A percentile compares a stretch with the other conserved stretches of the same genome.
Evolutionary conservation across 2,888 invertebrate species (phyloP).

Genomic region (Chrysodeixis includens): DNA sequence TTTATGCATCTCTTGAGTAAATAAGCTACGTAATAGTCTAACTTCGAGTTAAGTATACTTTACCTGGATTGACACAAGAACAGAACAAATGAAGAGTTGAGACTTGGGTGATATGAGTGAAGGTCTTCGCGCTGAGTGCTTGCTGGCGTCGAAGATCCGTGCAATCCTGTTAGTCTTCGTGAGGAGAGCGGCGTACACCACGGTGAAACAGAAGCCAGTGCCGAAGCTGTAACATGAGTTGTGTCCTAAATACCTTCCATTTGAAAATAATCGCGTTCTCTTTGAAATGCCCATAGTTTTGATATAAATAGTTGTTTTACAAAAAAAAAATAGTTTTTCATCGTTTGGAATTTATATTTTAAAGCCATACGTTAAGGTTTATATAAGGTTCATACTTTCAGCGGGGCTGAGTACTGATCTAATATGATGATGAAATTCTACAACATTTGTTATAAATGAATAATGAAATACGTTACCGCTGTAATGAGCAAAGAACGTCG

Average conservation of each 20-base stretch:
- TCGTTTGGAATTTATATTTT: no score
- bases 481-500: constrained; percentile 95
- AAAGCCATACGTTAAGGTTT: no score
- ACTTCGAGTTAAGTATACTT: neutral
- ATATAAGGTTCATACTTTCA: no score
- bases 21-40: neutral
- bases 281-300: no score
- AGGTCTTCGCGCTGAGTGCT: constrained; percentile 97
- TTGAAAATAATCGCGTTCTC: neutral
- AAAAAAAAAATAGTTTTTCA: no score
- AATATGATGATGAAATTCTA: no score
- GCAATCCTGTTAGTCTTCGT: constrained; percentile 99
- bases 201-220: constrained; percentile 98
- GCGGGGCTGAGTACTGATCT: no score
- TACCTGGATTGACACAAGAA: constrained; percentile 96
- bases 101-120: constrained; percentile 97
- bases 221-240: constrained; percentile 89
- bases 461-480: constrained; percentile 90
- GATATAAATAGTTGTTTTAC: no score
- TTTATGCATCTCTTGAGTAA: neutral
- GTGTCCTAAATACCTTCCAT: neutral
- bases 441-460: no score
- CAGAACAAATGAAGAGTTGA: constrained; percentile 96
- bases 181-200: constrained; percentile 98
- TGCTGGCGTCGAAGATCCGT: constrained; percentile 98